Evolutionary conservation across 2,113 vertebrate species (phyloP), one percentile per base, ranked within the genome.

Genomic region (Myxocyprinus asiaticus): DNA sequence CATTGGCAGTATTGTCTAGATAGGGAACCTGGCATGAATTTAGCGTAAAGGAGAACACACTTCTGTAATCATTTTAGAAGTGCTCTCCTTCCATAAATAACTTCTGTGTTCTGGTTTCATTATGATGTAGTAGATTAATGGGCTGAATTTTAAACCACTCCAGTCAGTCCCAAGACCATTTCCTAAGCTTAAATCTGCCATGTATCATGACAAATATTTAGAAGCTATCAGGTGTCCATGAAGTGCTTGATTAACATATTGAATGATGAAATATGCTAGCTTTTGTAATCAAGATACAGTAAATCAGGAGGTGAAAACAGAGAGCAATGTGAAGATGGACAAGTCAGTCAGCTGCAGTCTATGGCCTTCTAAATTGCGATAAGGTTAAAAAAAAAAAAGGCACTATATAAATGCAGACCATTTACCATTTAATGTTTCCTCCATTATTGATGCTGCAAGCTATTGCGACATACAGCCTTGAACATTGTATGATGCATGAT

Each of bases 11-110:
- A 33, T 33, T 33, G 22, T 33, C 22, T 33, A 33, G 22, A 33
- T 33, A 1, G 22, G 22, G 22, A 62, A 74, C 33, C 14, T 53
- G 14, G 11, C 73, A 51, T 53, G 22, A 43, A 65, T 15, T 55
- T 76, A 53, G 62, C 51, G 6, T 76, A 11, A 72, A 55, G 8
- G 10, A 50, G 14, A 65, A 3, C 4, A 53, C 15, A 9, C 12
- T 53, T 71, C 12, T 44, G 5, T 63, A 71, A 71, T 63, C 2
- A 44, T 64, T 55, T 65, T 56, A 22, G n/a, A 47, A 9, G 48
- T 58, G 67, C 9, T 72, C 69, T 51, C 14, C 14, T 50, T 51
- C 67, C 62, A 72, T 70, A 53, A 78, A 78, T 79, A 80, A n/a
- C 50, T n/a, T 22, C 50, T 8, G 58, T 72, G 77, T 53, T 58